Evolutionary conservation across 2,888 invertebrate species (phyloP).

Genomic region (Eurytoma adleriae): DNA sequence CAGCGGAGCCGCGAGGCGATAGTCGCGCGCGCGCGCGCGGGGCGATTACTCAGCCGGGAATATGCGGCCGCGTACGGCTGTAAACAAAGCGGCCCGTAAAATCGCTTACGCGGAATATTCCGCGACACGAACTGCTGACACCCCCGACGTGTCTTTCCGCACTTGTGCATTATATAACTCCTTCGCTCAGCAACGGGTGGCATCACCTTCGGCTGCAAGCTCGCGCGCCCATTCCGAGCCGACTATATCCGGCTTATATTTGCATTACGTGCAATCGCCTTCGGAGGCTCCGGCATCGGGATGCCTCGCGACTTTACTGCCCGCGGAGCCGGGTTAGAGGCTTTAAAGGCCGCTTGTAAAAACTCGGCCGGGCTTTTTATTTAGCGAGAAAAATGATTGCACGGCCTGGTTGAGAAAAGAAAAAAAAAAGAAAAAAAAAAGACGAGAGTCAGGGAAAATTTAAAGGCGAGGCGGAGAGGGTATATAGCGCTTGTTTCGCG

Average conservation of each 20-base stretch:
- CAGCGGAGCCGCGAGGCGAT: neutral
- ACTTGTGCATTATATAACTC: too few species aligned
- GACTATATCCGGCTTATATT: neutral
- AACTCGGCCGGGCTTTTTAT: too few species aligned
- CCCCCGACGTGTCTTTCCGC: conserved; percentile 16
- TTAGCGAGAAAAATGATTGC: too few species aligned
- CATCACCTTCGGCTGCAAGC: too few species aligned
- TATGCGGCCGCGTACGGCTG: neutral
- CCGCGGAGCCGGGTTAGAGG: neutral
- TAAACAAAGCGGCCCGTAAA: conserved; percentile 43
- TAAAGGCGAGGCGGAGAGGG: too few species aligned
- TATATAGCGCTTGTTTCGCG: too few species aligned
- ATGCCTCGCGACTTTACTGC: neutral
- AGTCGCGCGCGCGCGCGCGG: neutral
- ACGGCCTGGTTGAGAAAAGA: too few species aligned
- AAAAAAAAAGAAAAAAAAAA: too few species aligned
- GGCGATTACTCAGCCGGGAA: conserved; percentile 18
- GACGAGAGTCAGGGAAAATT: too few species aligned
- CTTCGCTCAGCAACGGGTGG: too few species aligned
- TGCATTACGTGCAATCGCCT: neutral
- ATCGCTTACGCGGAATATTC: conserved; percentile 43
- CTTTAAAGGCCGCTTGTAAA: too few species aligned
- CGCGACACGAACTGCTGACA: conserved; percentile 51
- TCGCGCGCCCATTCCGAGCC: neutral
- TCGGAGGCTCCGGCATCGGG: too few species aligned